These are phyloP conservation scores for Anarhynchus alexandrinus DNA, from an alignment of 2,113 vertebrate genomes.

Conservation along the genomic window DNA sequence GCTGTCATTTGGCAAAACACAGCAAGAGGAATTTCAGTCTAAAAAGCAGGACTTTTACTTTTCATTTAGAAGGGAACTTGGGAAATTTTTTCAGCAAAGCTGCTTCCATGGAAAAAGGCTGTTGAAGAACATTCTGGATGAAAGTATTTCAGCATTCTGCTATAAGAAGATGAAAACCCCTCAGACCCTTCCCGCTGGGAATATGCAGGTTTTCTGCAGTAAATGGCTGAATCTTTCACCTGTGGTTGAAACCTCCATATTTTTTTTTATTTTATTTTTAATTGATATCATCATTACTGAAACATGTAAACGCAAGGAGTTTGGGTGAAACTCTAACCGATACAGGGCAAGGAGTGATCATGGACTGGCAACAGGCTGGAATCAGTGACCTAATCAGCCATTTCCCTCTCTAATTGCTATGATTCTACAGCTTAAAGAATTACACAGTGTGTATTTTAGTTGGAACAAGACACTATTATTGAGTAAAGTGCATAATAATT, in stretches of 20 bases:
- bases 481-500: slow-evolving; percentile 65
- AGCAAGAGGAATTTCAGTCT: not conserved
- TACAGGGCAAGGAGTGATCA: not conserved
- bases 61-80: not conserved
- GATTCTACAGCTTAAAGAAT: slow-evolving; percentile 48
- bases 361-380: slow-evolving; percentile 21
- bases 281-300: not conserved
- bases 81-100: not conserved
- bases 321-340: not conserved
- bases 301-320: not conserved
- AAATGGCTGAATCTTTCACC: not conserved
- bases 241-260: not conserved
- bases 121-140: not conserved
- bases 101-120: not conserved
- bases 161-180: not conserved
- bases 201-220: not conserved
- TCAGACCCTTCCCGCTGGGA: not conserved
- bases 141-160: not conserved
- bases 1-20: not conserved
- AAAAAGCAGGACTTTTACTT: not conserved
- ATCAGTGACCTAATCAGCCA: slow-evolving; percentile 33
- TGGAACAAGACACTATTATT: slow-evolving; percentile 56
- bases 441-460: slow-evolving; percentile 27
- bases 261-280: not conserved
- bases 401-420: slow-evolving; percentile 45